phyloP scores from a whole-genome alignment of 2,797 vertebrate species.

The Pangasius krempfi region DNA sequence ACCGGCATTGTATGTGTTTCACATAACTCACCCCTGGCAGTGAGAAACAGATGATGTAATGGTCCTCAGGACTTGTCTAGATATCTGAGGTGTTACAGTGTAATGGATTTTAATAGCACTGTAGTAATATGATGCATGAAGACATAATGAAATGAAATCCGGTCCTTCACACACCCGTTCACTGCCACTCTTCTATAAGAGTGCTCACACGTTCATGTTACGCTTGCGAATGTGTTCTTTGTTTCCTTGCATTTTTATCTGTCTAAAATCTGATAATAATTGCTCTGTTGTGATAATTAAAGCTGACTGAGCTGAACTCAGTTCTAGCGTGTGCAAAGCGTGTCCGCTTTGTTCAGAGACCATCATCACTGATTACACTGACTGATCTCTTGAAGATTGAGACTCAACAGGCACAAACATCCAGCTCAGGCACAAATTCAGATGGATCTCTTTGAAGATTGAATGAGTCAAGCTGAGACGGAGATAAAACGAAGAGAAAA shows the following conservation, averaged over 20 bases:
- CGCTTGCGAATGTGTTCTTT: not conserved
- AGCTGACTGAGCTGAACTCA: not conserved
- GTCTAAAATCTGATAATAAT: not conserved
- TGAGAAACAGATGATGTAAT: slow-evolving; percentile 5
- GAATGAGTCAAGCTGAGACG: slow-evolving; percentile 32
- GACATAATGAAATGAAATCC: slow-evolving; percentile 5
- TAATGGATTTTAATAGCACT: slow-evolving; percentile 18
- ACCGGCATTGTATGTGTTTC: not conserved
- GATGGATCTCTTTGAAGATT: not conserved
- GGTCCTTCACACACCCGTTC: not conserved
- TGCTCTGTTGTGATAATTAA: not conserved
- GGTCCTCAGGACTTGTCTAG: not conserved
- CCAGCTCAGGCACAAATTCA: not conserved
- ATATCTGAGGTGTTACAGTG: not conserved
- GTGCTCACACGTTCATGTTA: not conserved
- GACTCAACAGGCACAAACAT: not conserved
- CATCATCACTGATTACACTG: not conserved
- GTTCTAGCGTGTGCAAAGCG: not conserved
- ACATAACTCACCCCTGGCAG: not conserved
- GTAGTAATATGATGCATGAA: not conserved
- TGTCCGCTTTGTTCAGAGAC: not conserved
- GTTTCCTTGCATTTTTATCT: not conserved
- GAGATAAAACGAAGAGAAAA: slow-evolving; percentile 17
- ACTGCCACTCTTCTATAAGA: not conserved
- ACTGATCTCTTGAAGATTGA: not conserved